Percentiles rank a stretch among this genome's conserved stretches.
Evolutionary conservation across 1,140 invertebrate species (phyloP).

Genomic region (Drosophila lowei): DNA sequence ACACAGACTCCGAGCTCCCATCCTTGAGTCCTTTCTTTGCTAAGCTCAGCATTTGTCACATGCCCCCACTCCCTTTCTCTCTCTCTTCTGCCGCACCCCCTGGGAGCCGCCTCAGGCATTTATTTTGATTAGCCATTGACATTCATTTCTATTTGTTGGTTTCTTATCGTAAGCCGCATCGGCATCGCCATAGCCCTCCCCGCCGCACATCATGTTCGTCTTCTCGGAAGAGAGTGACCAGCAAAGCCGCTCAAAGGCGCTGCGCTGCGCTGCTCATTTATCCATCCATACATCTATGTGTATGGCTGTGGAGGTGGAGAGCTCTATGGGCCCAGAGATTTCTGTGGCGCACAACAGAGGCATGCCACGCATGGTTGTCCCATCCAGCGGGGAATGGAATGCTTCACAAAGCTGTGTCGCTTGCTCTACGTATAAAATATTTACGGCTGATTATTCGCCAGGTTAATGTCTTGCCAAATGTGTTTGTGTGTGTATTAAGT

Average conservation of each 20-base stretch:
- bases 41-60: conserved; percentile 48
- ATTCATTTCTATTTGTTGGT: conserved; percentile 80
- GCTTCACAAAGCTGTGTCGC: conserved; percentile 33
- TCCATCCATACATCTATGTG: background rate
- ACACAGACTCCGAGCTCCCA: too few species aligned
- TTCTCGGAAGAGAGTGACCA: conserved; percentile 38
- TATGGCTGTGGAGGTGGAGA: too few species aligned
- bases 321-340: conserved; percentile 4
- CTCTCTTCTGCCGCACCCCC: background rate
- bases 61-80: background rate
- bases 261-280: too few species aligned
- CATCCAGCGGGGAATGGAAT: conserved; percentile 21
- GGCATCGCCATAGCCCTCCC: conserved; percentile 17
- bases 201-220: conserved; percentile 6
- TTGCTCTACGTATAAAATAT: conserved; percentile 55
- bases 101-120: conserved; percentile 47
- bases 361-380: conserved; percentile 37
- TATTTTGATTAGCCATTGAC: conserved; percentile 81
- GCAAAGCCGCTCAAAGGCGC: conserved; percentile 12
- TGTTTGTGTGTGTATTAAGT: background rate
- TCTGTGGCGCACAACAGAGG: conserved; percentile 10
- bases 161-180: conserved; percentile 69
- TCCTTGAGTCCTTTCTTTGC: background rate
- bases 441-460: conserved; percentile 72
- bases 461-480: conserved; percentile 37